Evolutionary conservation across 2,888 invertebrate genomes (phyloP).

Genomic region (Ophion ellenae): DNA sequence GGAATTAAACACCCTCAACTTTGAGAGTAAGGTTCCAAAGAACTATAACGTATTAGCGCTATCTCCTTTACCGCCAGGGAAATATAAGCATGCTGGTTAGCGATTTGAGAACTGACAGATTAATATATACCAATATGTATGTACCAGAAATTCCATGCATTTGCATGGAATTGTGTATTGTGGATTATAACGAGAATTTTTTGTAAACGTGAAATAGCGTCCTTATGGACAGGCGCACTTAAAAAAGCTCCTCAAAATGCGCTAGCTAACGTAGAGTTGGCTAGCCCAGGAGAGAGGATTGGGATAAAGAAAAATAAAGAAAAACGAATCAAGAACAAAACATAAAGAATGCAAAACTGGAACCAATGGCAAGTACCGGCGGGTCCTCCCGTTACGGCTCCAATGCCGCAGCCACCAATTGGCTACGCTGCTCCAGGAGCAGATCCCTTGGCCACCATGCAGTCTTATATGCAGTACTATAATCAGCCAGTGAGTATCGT

Average conservation of each 20-base stretch:
- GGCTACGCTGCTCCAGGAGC: constrained; percentile 79
- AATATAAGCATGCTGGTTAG: not conserved
- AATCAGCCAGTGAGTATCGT: constrained; percentile 82
- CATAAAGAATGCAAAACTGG: constrained; percentile 81
- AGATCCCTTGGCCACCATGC: constrained; percentile 82
- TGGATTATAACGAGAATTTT: constrained; percentile 75
- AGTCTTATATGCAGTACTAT: constrained; percentile 83
- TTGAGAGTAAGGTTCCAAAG: too few relatives aligned
- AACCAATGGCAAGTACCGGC: constrained; percentile 82
- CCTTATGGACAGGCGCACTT: constrained; percentile 79
- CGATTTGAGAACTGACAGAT: not conserved
- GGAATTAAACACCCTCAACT: not conserved
- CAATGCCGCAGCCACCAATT: constrained; percentile 82
- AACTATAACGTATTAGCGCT: too few relatives aligned
- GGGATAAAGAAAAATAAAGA: constrained; percentile 56
- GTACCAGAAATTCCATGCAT: constrained; percentile 20
- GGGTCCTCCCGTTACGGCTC: constrained; percentile 77
- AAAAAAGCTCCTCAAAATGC: constrained; percentile 78
- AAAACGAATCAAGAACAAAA: constrained; percentile 54
- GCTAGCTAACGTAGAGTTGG: constrained; percentile 73
- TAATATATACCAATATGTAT: not conserved
- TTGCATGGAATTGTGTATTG: not conserved
- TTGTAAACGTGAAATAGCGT: constrained; percentile 79
- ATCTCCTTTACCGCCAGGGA: too few relatives aligned
- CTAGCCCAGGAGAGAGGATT: constrained; percentile 71